Base-by-base conservation (phyloP, 1,140 invertebrate species). In the Drosophila kepulauana region DNA sequence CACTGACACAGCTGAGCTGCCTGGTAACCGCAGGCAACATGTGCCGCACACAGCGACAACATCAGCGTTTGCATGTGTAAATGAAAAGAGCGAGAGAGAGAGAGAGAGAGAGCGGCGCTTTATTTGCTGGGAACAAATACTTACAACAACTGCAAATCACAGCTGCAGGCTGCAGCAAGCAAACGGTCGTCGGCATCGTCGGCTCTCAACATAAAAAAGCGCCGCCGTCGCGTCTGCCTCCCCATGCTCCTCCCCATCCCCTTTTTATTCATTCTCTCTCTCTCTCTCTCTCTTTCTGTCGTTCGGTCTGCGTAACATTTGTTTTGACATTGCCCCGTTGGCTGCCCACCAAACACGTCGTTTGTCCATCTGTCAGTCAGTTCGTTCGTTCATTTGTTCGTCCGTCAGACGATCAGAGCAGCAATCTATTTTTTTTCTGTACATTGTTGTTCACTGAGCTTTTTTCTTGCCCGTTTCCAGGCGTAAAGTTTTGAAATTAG, bases 41-140 rank as follows among this genome's bases (percentile, higher is more conserved):
- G 66, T 70, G 66, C 66, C 6, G 46, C 57, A 57, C 48, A 41
- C 70, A 43, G 30, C 52, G 49, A 41, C 70, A 43, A 16, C 43
- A 41, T 35, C 8, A 46, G 51, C 10, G n/a, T 33, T 33, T 33
- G 30, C 30, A 5, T 33, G 48, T 64, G 61, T 52, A 65, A 56
- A 25, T 56, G 54, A 25, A 8, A 13, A 28, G 43, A 72, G 54
- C 16, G 25, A 6, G 13, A 58, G 63, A 38, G 45, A 57, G 30
- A 16, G 38, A 30, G 62, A 6, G 51, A 45, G 62, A 65, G 51
- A 59, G 59, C 56, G 43, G 67, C 68, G 67, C 73, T 66, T 72
- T 76, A 71, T 76, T 76, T 76, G 74, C 69, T 72, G 74, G 74
- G 74, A 76, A 76, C 74, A 66, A 76, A 76, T 62, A 76, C 68